Evolutionary conservation across 2,797 vertebrate genomes (phyloP).

Genomic region (Aphelocoma californica): DNA sequence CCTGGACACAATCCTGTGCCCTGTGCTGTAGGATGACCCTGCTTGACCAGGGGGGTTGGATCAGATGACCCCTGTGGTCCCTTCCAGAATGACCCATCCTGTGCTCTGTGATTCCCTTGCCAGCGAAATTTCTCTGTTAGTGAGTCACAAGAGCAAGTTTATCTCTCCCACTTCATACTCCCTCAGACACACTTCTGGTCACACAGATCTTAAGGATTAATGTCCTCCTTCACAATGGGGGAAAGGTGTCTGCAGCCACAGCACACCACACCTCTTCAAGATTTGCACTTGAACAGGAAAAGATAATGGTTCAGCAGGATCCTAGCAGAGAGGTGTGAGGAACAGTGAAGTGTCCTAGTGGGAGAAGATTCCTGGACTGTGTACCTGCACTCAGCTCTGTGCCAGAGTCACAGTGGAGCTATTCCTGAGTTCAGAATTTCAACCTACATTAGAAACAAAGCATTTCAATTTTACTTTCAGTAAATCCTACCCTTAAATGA

Average conservation of each 20-base stretch:
- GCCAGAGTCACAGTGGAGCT: not conserved
- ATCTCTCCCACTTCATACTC: not conserved
- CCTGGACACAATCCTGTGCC: not conserved
- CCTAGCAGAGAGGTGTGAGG: not conserved
- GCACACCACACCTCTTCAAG: not conserved
- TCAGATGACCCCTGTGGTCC: not conserved
- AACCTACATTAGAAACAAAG: not conserved
- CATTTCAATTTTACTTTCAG: not conserved
- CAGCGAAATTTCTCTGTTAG: not conserved
- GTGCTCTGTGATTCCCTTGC: not conserved
- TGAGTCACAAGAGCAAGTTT: not conserved
- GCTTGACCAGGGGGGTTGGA: not conserved
- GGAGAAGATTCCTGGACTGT: not conserved
- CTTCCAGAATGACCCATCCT: not conserved
- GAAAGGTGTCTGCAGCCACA: not conserved
- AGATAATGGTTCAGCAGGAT: not conserved
- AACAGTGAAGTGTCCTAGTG: not conserved
- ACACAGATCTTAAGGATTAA: not conserved
- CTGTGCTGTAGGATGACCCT: not conserved
- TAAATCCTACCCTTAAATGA: not conserved
- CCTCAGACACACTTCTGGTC: not conserved
- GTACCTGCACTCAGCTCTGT: too few species aligned
- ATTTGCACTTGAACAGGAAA: not conserved
- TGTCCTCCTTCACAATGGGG: not conserved
- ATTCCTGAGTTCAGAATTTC: not conserved